phyloP scores from a whole-genome alignment of 2,113 vertebrate species.

The Myotis brandtii region DNA sequence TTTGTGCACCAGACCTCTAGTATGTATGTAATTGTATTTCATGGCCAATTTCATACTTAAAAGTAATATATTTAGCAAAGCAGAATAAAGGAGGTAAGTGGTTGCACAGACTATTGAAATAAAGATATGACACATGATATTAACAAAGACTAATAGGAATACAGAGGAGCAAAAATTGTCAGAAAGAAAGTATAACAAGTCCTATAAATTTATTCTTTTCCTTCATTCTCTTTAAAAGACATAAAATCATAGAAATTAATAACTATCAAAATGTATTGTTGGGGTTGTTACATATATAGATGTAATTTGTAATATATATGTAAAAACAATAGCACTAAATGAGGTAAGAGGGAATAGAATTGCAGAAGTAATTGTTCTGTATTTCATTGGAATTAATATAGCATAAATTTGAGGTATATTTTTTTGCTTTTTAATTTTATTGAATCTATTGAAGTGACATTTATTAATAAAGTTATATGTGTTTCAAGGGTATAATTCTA shows the following conservation, averaged over 20 bases:
- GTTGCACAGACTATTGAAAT: background rate
- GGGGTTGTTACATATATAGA: background rate
- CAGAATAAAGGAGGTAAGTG: background rate
- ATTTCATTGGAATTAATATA: too few species aligned
- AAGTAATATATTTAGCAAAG: background rate
- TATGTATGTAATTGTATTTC: background rate
- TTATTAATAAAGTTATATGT: too few species aligned
- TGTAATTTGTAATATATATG: too few species aligned
- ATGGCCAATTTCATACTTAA: background rate
- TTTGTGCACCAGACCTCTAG: too few species aligned
- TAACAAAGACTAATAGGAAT: background rate
- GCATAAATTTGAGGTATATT: too few species aligned
- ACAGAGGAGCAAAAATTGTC: background rate
- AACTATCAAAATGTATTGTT: background rate
- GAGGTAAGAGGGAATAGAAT: too few species aligned
- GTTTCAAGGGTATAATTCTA: too few species aligned
- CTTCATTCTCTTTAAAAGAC: background rate
- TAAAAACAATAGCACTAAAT: too few species aligned
- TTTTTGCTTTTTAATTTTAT: too few species aligned
- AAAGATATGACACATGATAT: background rate
- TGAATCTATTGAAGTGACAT: too few species aligned
- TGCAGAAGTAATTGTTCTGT: too few species aligned
- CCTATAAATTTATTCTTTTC: background rate
- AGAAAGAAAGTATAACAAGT: background rate
- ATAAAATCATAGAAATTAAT: background rate